Evolutionary conservation across 2,888 invertebrate species (phyloP), one percentile per base, ranked within the genome.

Genomic region (Conops quadrifasciatus): DNA sequence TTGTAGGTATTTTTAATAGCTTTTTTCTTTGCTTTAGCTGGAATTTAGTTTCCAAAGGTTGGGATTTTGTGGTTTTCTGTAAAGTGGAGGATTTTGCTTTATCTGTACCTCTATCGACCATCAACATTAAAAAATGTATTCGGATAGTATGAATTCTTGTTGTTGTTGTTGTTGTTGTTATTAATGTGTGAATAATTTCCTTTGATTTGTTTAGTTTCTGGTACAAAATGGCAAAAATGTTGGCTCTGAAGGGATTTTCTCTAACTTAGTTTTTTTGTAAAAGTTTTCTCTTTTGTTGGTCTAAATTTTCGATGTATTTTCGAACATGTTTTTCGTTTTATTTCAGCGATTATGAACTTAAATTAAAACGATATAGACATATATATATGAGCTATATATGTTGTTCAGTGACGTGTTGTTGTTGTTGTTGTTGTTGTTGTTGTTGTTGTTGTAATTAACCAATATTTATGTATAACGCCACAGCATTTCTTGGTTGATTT

Each of bases 201-300:
- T 21, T 56, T 21, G 15, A 21, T 4, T 56, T 56, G 53, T 24
- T 56, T 19, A 36, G 4, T 36, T 36, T 36, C 36, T 67, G 30
- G 28, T 16, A 13, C 62, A 51, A 59, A 69, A 69, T 24, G 21
- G 47, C 21, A 49, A 71, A 66, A 63, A 67, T 71, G 71, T 71
- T 71, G 71, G 63, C 28, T 58, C 67, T 66, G 63, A 71, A 71
- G 72, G 67, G 71, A 70, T 53, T 60, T 62, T 68, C 43, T 72
- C 28, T 58, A 15, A 28, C 58, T 26, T 1, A 49, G 49, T 58
- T 58, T 24, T 11, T 11, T 47, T 71, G 58, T 24, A 3, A 16
- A 53, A 45, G 30, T 59, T 69, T 60, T 71, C 51, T 49, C 45
- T 24, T 47, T 19, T 16, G 21, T 58, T 58, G 62, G 47, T 49